A percentile compares a stretch with the other conserved stretches of the same genome.
phyloP scores from a whole-genome alignment of 1,140 invertebrate species.

The Maniola jurtina region DNA sequence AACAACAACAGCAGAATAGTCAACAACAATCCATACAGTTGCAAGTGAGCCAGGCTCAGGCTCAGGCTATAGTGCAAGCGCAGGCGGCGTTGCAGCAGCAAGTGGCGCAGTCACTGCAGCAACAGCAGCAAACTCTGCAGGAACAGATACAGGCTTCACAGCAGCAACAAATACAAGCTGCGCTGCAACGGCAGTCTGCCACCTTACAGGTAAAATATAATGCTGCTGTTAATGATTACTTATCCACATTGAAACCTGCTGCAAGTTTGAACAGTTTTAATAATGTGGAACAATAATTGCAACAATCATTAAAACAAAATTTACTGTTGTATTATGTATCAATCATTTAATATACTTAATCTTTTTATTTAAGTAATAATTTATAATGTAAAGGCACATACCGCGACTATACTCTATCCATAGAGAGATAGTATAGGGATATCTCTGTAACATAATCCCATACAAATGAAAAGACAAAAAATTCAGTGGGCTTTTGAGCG shows the following conservation, averaged over 20 bases:
- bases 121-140: constrained; percentile 66
- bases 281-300: too few relatives aligned
- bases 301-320: too few relatives aligned
- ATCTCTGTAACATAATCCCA: too few relatives aligned
- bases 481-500: too few relatives aligned
- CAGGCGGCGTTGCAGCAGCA: constrained; percentile 68
- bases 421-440: too few relatives aligned
- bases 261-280: too few relatives aligned
- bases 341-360: too few relatives aligned
- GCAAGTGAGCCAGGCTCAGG: constrained; percentile 69
- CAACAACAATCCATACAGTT: constrained; percentile 57
- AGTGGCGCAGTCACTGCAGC: constrained; percentile 66
- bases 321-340: too few relatives aligned
- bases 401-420: too few relatives aligned
- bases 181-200: constrained; percentile 68
- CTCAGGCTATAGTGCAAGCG: constrained; percentile 63
- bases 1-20: constrained; percentile 73
- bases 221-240: neutral
- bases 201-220: constrained; percentile 56
- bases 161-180: constrained; percentile 72
- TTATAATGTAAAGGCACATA: too few relatives aligned
- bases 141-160: constrained; percentile 68
- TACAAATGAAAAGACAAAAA: too few relatives aligned
- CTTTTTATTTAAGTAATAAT: too few relatives aligned
- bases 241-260: neutral